Percentiles rank a stretch among this genome's conserved stretches.
phyloP scores from a whole-genome alignment of 2,888 invertebrate species.

The Brachylomia viminalis region DNA sequence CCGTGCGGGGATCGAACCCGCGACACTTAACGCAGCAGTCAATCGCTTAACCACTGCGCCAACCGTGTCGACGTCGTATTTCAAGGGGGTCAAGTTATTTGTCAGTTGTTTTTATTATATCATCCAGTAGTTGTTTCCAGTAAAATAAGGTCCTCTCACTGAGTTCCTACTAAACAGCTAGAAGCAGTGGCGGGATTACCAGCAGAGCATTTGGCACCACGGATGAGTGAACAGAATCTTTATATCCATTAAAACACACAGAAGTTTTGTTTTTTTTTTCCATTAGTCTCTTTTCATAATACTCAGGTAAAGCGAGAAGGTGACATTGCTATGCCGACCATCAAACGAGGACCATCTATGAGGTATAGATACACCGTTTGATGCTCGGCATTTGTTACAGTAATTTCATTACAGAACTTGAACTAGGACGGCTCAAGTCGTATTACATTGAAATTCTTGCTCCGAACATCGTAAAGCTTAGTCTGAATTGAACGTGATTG shows the following conservation, averaged over 20 bases:
- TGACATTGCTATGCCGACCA: background rate
- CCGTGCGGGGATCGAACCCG: no score
- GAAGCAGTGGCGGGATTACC: background rate
- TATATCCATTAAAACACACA: no score
- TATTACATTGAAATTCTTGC: slow-evolving; percentile 56
- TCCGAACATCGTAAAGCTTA: slow-evolving; percentile 40
- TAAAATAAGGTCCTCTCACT: background rate
- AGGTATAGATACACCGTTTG: background rate
- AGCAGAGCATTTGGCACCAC: no score
- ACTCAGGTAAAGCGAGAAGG: background rate
- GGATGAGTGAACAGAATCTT: no score
- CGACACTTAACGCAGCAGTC: no score
- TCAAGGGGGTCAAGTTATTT: background rate
- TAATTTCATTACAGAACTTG: slow-evolving; percentile 42
- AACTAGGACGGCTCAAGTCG: slow-evolving; percentile 28
- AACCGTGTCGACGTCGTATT: no score
- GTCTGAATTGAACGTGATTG: slow-evolving; percentile 54
- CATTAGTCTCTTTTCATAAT: background rate
- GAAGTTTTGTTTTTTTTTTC: no score
- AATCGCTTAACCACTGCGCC: no score
- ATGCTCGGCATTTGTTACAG: slow-evolving; percentile 7
- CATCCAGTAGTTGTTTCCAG: background rate
- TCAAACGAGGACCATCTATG: background rate
- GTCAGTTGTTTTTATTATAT: background rate
- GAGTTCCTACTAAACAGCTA: no score